Evolutionary conservation across 92 coral and sea anemone species (phyloP).

Genomic region (Hydrozoanthus gracilis): DNA sequence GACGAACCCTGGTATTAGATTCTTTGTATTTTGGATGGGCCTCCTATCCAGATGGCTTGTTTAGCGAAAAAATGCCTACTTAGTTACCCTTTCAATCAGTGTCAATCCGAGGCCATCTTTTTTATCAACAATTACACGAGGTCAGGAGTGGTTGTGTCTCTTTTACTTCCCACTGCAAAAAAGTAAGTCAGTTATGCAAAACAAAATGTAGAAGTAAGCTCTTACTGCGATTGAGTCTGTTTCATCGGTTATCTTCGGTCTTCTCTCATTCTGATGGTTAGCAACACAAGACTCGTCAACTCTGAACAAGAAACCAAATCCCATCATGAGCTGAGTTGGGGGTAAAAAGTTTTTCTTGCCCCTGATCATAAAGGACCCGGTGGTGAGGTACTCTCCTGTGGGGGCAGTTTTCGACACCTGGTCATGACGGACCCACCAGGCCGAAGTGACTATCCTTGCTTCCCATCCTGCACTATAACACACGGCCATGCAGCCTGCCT

Average conservation of each 20-base stretch:
- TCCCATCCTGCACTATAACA: slow-evolving; percentile 94
- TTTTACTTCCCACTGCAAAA: not conserved
- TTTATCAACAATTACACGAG: too few species aligned
- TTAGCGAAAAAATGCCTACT: too few species aligned
- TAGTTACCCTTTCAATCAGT: too few species aligned
- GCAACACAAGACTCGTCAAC: slow-evolving; percentile 89
- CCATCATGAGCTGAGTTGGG: slow-evolving; percentile 92
- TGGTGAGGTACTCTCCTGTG: slow-evolving; percentile 97
- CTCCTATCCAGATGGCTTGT: too few species aligned
- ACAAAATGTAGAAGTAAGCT: not conserved
- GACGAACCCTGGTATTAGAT: too few species aligned
- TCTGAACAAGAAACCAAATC: slow-evolving; percentile 89
- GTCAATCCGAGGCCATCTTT: too few species aligned
- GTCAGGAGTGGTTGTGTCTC: not conserved
- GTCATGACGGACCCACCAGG: slow-evolving; percentile 98
- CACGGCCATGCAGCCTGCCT: slow-evolving; percentile 97
- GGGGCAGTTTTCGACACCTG: slow-evolving; percentile 99
- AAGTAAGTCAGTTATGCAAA: not conserved
- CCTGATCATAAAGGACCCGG: slow-evolving; percentile 97
- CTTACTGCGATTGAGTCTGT: slow-evolving; percentile 61
- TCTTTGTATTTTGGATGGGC: too few species aligned
- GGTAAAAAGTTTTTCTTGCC: slow-evolving; percentile 99
- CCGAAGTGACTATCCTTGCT: slow-evolving; percentile 89
- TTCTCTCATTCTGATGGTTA: slow-evolving; percentile 86
- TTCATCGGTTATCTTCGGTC: slow-evolving; percentile 80